Evolutionary conservation across 2,888 invertebrate genomes (phyloP), one percentile per base, ranked within the genome.

Genomic region (Diplazon laetatorius): DNA sequence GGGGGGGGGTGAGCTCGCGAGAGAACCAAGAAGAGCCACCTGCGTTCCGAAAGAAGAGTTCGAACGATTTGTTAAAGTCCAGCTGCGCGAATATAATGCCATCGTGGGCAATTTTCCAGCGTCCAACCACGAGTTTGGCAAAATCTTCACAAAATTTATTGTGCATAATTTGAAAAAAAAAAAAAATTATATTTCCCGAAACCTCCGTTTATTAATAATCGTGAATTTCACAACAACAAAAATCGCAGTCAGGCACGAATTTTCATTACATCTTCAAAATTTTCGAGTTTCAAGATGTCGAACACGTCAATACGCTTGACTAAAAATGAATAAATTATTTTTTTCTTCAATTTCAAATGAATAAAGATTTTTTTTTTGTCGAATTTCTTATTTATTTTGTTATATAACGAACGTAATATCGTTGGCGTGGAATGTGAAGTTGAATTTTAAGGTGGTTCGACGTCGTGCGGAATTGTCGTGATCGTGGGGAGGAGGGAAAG

Each of bases 31-130:
- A 62, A 46, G 25, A 55, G 59, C 63, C 78, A 78, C 70, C 78
- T 74, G 74, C 78, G 39, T 55, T 65, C 70, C 60, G 59, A 59
- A 65, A 78, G 66, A 55, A 70, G 55, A 55, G 65, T 70, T 63
- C 59, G 62, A 74, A 74, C 69, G 63, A 63, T 70, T 60, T 16
- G 39, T 2, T 46, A 22, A n/a, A 44, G 60, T 75, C 70, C 76
- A 71, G 76, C 52, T 72, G 71, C 60, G 30, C 14, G 37, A n/a
- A 35, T n/a, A n/a, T 12, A 46, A 12, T 18, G 3, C 37, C 16
- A 55, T 65, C 46, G 62, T 46, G 39, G 50, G 37, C 14, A 52
- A 22, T 52, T 25, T 14, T 25, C 55, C 9, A 6, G 30, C 8
- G 8, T n/a, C 9, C 5, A n/a, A 20, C 50, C 9, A 10, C 5